Percentiles rank a stretch among this genome's conserved stretches.
Conservation (phyloP, 2,888 invertebrate genomes). For the Amiota mariae region DNA sequence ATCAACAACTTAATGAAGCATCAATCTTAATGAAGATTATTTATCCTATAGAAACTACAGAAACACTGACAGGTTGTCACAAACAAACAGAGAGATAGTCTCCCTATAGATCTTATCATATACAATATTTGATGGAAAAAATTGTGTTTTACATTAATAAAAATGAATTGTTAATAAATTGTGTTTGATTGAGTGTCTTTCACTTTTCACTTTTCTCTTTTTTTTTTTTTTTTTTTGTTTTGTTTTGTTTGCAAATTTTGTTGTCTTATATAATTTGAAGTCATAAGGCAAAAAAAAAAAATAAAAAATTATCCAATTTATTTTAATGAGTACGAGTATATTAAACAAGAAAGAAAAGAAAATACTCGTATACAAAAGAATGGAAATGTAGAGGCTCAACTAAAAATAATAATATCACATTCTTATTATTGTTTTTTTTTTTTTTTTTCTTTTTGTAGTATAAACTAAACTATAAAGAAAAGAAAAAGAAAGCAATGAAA, state of each 20-base stretch:
- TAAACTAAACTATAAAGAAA: constrained; percentile 35
- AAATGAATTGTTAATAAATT: too few relatives aligned
- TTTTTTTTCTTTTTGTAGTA: neutral
- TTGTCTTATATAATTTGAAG: neutral
- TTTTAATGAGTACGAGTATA: constrained; percentile 9
- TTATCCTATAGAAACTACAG: too few relatives aligned
- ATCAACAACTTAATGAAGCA: too few relatives aligned
- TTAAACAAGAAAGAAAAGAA: neutral
- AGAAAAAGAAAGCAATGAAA: constrained; percentile 8
- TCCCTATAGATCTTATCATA: too few relatives aligned
- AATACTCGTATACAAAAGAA: neutral
- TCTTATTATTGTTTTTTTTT: neutral
- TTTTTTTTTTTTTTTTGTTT: neutral
- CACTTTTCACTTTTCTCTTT: too few relatives aligned
- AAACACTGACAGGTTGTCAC: too few relatives aligned
- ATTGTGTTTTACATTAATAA: too few relatives aligned
- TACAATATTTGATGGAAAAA: too few relatives aligned
- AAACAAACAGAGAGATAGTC: too few relatives aligned
- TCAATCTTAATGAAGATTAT: too few relatives aligned
- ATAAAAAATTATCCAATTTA: neutral
- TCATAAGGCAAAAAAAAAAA: neutral
- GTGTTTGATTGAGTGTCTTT: too few relatives aligned
- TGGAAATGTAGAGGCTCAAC: neutral
- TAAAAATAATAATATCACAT: neutral
- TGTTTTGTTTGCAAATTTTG: neutral